phyloP scores from a whole-genome alignment of 2,888 invertebrate species.

The Phalera bucephala region DNA sequence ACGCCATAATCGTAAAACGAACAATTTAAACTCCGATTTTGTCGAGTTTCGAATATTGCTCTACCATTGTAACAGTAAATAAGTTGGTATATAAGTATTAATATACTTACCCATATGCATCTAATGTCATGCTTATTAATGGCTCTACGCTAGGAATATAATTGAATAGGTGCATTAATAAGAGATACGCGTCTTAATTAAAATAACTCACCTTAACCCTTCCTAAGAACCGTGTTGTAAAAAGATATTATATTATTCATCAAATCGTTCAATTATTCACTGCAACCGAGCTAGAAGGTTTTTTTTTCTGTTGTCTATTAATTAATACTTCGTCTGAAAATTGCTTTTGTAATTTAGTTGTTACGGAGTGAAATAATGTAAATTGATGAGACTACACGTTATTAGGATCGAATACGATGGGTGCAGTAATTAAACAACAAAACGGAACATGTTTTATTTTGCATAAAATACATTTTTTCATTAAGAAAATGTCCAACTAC shows the following conservation, averaged over 20 bases:
- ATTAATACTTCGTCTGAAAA: not conserved
- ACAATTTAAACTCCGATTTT: slow-evolving; percentile 73
- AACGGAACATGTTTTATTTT: slow-evolving; percentile 21
- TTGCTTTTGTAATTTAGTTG: not conserved
- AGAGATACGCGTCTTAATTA: no score
- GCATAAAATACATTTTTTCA: slow-evolving; percentile 8
- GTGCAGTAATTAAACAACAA: slow-evolving; percentile 23
- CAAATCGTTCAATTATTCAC: not conserved
- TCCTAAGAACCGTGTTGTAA: no score
- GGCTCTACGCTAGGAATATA: no score
- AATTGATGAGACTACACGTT: not conserved
- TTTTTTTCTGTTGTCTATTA: not conserved
- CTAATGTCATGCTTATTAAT: no score
- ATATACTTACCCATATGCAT: no score
- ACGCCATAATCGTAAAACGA: slow-evolving; percentile 72
- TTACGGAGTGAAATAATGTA: not conserved
- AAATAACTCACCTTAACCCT: no score
- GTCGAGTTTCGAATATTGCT: slow-evolving; percentile 60
- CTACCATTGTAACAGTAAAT: slow-evolving; percentile 46
- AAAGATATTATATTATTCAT: no score
- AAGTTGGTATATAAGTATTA: slow-evolving; percentile 27
- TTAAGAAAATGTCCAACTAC: slow-evolving; percentile 8
- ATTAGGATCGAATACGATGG: not conserved
- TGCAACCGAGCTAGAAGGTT: not conserved
- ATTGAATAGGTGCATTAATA: no score